Percentiles rank a stretch among this genome's conserved stretches.
Conservation (phyloP, 30 jellyfish, hydroid and myxozoan genomes). For the Catostylus mosaicus region DNA sequence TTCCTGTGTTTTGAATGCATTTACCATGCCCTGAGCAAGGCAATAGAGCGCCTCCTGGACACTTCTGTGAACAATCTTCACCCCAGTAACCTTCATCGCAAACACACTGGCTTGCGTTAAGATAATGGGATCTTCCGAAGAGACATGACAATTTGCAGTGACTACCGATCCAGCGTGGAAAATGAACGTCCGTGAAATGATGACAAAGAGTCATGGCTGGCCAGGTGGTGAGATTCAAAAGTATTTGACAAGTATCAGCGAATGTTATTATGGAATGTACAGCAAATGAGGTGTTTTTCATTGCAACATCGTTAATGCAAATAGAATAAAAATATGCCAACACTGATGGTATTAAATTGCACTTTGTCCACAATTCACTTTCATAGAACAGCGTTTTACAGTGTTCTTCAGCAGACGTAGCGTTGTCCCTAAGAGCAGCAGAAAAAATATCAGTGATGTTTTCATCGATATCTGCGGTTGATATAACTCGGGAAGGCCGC, state of each 20-base stretch:
- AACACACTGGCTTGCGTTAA: conserved; percentile 22
- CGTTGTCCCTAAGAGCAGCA: background rate
- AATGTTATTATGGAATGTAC: conserved; percentile 16
- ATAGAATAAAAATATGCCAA: conserved; percentile 37
- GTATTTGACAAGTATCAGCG: conserved; percentile 49
- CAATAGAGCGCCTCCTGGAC: conserved; percentile 65
- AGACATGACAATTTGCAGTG: conserved; percentile 30
- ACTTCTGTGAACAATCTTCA: conserved; percentile 18
- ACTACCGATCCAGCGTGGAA: conserved; percentile 27
- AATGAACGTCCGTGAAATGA: background rate
- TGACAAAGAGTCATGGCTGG: conserved; percentile 51
- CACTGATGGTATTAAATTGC: conserved; percentile 19
- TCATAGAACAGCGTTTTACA: conserved; percentile 46
- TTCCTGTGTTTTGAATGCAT: conserved; percentile 35
- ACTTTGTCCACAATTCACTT: conserved; percentile 35
- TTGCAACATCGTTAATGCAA: conserved; percentile 43
- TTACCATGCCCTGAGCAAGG: conserved; percentile 60
- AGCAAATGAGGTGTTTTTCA: conserved; percentile 39
- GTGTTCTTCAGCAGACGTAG: conserved; percentile 4
- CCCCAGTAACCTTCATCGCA: conserved; percentile 71
- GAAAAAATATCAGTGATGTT: conserved; percentile 29
- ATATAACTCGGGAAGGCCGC: conserved; percentile 38
- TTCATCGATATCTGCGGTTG: conserved; percentile 23
- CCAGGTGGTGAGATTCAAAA: conserved; percentile 50
- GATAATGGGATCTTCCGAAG: conserved; percentile 23